phyloP scores from a whole-genome alignment of 2,888 invertebrate species.

The Marasmarcha lunaedactyla region DNA sequence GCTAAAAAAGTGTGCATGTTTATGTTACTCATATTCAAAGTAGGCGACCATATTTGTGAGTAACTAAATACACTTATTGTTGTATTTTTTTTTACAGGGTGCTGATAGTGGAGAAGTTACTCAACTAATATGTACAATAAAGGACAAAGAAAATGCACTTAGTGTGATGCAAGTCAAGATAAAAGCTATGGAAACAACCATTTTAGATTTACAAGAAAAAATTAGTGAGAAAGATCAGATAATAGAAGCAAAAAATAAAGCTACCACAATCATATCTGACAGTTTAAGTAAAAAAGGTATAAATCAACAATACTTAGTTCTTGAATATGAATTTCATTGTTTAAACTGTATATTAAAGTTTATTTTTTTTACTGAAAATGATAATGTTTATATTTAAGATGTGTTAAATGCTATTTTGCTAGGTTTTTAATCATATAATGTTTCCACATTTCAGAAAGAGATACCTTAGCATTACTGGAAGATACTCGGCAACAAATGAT shows the following conservation, averaged over 20 bases:
- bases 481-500: conserved; percentile 85
- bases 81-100: conserved; percentile 26
- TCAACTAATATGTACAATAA: conserved; percentile 75
- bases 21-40: too few relatives aligned
- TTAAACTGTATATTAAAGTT: conserved; percentile 1
- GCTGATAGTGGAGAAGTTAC: conserved; percentile 42
- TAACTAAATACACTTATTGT: too few relatives aligned
- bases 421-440: too few relatives aligned
- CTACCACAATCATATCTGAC: conserved; percentile 81
- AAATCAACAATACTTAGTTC: conserved; percentile 6
- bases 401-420: too few relatives aligned
- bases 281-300: conserved; percentile 75
- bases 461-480: conserved; percentile 78
- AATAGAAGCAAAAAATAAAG: conserved; percentile 84
- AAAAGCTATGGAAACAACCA: conserved; percentile 77
- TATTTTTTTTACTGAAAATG: conserved; percentile 1
- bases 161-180: conserved; percentile 56
- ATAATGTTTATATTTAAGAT: conserved; percentile 1
- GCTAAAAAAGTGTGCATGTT: too few relatives aligned
- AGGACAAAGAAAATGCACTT: conserved; percentile 58
- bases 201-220: conserved; percentile 86
- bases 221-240: conserved; percentile 86
- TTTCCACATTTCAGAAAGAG: conserved; percentile 73
- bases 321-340: too few relatives aligned
- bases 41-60: too few relatives aligned